These are phyloP conservation scores for Anoplius nigerrimus DNA, from an alignment of 2,888 invertebrate genomes.

Conservation along the genomic window DNA sequence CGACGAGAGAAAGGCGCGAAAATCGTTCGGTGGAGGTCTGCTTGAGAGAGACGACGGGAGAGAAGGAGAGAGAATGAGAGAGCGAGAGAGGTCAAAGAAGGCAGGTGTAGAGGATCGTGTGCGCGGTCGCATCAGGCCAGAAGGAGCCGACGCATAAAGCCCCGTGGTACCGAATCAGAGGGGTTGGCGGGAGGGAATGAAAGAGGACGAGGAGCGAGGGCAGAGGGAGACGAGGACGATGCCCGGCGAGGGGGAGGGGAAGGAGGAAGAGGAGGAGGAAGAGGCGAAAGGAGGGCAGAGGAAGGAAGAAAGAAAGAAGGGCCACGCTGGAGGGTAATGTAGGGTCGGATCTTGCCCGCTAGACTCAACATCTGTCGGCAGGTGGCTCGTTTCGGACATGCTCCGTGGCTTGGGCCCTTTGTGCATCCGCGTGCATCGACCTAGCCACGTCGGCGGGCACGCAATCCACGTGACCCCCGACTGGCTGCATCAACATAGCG, in stretches of 20 bases:
- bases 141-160: constrained; percentile 42
- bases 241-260: no score
- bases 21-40: constrained; percentile 4
- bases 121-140: constrained; percentile 37
- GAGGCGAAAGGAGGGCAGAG: no score
- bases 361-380: constrained; percentile 70
- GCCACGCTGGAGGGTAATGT: constrained; percentile 44
- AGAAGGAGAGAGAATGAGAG: constrained; percentile 40
- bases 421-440: constrained; percentile 62
- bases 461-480: constrained; percentile 55
- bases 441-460: constrained; percentile 54
- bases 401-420: constrained; percentile 56
- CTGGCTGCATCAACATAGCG: constrained; percentile 42
- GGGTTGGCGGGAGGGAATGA: constrained; percentile 19
- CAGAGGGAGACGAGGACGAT: constrained; percentile 5
- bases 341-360: constrained; percentile 55
- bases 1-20: no score
- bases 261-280: not conserved
- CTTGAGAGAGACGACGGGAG: no score
- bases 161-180: constrained; percentile 40
- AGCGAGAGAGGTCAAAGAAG: constrained; percentile 42
- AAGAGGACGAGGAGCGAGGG: not conserved
- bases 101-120: constrained; percentile 37
- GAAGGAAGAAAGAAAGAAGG: constrained; percentile 16
- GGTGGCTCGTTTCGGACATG: constrained; percentile 65